Percentiles rank a stretch among this genome's conserved stretches.
These are phyloP conservation scores for Spatula clypeata DNA, from an alignment of 2,797 vertebrate species.

Conservation along the genomic window DNA sequence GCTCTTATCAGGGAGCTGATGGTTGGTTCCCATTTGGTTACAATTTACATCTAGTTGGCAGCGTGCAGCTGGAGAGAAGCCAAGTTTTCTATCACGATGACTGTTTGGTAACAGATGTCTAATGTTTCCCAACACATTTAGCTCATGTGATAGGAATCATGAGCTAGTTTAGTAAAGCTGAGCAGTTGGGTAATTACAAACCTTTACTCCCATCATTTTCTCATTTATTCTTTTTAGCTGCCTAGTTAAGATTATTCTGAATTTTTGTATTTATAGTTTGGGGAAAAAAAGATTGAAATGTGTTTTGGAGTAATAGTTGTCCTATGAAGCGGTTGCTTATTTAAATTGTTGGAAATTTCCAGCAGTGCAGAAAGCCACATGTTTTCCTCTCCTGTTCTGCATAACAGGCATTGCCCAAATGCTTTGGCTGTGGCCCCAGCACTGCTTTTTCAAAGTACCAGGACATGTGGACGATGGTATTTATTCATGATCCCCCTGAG, in stretches of 20 bases:
- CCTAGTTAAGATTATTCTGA: neutral
- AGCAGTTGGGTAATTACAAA: conserved; percentile 45
- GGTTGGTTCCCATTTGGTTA: conserved; percentile 26
- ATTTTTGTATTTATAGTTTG: neutral
- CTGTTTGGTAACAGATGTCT: conserved; percentile 73
- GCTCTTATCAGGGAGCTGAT: neutral
- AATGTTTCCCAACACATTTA: conserved; percentile 56
- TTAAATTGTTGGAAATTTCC: neutral
- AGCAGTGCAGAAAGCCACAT: neutral
- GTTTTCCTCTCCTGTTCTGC: neutral
- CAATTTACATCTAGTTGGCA: conserved; percentile 39
- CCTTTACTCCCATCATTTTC: neutral
- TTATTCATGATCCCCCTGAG: neutral
- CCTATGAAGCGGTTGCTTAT: neutral
- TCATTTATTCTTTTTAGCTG: neutral
- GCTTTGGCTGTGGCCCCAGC: neutral
- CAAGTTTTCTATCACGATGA: conserved; percentile 45
- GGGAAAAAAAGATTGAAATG: neutral
- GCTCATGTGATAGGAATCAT: neutral
- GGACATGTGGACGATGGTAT: neutral
- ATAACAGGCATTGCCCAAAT: neutral
- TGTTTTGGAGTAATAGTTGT: neutral
- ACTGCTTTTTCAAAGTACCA: neutral
- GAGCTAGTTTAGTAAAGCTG: conserved; percentile 46
- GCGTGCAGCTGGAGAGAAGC: conserved; percentile 15